Base-by-base conservation (phyloP, 2,113 vertebrate species). In the Rhinolophus ferrumequinum region DNA sequence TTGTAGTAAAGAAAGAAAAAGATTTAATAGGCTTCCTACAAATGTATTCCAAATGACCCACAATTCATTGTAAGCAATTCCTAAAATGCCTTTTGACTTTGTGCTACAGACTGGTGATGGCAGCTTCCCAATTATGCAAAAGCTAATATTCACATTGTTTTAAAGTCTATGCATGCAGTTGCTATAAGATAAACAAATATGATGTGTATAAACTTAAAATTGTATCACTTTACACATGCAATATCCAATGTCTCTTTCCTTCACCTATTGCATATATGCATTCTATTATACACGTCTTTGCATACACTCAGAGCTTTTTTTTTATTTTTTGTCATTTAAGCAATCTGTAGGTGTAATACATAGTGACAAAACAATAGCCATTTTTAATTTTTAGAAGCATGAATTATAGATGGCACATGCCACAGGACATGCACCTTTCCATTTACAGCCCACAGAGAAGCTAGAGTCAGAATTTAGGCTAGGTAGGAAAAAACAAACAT, bases 11-110 rank as follows among this genome's bases (percentile, higher is more conserved):
- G 64, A 95, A 81, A 97, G 90, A 91, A 98, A 97, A 87, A 96
- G 80, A 87, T 96, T 97, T 98, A 98, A 98, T 95, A 94, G 79
- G 89, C 88, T 97, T 98, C 81, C 87, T 90, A 97, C 88, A 97
- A 97, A 97, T 98, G 84, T 96, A 94, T 97, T 96, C 96, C 56
- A 97, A 98, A 95, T 96, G 93, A 97, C 86, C 97, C 66, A 72
- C 7, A 1, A 96, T 92, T 98, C 93, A 96, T 97, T 92, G 88
- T 79, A 94, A 94, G 95, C 79, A 79, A 85, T 97, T 98, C 97
- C 97, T 98, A 98, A 98, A 98, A 94, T 93, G 94, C 87, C 80
- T 97, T 97, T 97, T 98, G 94, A 97, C 95, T 98, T 75, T 58
- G n/a, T 95, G 75, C n/a, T 90, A 82, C 0, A 47, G 75, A 76